phyloP scores from a whole-genome alignment of 2,888 invertebrate genomes.

The Andrena hattorfiana region DNA sequence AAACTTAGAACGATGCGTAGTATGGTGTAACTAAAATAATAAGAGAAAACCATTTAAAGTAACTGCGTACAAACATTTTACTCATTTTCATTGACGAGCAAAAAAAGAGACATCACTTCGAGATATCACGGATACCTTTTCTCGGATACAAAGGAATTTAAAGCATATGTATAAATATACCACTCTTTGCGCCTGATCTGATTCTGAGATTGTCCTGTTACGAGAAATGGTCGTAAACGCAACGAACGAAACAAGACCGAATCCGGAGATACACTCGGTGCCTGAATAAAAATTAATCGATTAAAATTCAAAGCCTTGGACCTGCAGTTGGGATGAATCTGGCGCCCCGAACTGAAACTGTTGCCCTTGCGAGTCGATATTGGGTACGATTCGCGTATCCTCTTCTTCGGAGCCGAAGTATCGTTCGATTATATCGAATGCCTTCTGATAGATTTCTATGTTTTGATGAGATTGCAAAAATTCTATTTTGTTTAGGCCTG shows the following conservation, averaged over 20 bases:
- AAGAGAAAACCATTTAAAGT: constrained; percentile 60
- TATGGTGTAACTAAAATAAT: constrained; percentile 60
- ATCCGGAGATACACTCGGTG: constrained; percentile 66
- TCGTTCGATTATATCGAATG: constrained; percentile 98
- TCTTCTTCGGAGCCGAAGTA: constrained; percentile 98
- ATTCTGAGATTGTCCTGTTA: constrained; percentile 60
- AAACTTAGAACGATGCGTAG: constrained; percentile 53
- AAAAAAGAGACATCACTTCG: constrained; percentile 41
- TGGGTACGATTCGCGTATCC: constrained; percentile 92
- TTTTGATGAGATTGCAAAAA: constrained; percentile 99
- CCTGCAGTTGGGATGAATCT: constrained; percentile 86
- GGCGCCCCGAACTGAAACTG: constrained; percentile 86
- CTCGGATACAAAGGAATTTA: constrained; percentile 55
- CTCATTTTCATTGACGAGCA: constrained; percentile 57
- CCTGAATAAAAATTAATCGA: constrained; percentile 57
- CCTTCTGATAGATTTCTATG: constrained; percentile 98
- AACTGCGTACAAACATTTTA: constrained; percentile 62
- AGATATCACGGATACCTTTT: constrained; percentile 38
- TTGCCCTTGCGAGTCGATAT: constrained; percentile 91
- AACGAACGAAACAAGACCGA: constrained; percentile 63
- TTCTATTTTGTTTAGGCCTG: constrained; percentile 98
- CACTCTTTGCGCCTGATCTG: constrained; percentile 42
- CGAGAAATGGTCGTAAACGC: constrained; percentile 58
- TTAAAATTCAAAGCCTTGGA: constrained; percentile 94
- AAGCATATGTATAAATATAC: constrained; percentile 48